Evolutionary conservation across 1,140 invertebrate species (phyloP), one percentile per base, ranked within the genome.

Genomic region (Macrosteles quadrilineatus): DNA sequence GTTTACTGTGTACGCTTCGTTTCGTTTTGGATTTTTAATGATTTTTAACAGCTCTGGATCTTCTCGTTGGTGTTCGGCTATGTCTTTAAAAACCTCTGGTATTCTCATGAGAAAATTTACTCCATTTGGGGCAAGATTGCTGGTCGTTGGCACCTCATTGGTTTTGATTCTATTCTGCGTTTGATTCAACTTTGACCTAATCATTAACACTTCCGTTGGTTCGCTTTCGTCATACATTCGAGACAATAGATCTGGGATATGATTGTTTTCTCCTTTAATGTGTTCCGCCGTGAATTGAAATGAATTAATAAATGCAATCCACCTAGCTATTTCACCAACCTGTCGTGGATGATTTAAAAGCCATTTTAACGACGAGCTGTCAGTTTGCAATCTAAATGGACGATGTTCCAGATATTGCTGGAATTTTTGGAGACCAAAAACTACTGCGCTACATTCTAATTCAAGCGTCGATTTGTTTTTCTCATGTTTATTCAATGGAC

Each of bases 241-340:
- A 4, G 36, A 47, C 19, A 67, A 31, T 2, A n/a, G 19, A 47
- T 67, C 65, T 2, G 43, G 29, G 2, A 67, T 32, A 21, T n/a
- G 29, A 50, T 67, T 67, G 2, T 67, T 31, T 67, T 50, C 21
- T 25, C 65, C 45, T 50, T 47, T 27, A n/a, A 59, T 30, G 6
- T 59, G 55, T 14, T 59, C 21, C 25, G 27, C 6, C 9, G 55
- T 29, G 55, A 59, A 59, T 30, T 59, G 21, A 30, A 59, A 59
- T 2, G 25, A 59, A n/a, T 59, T 59, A 27, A 59, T 59, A 3
- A 30, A 27, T 25, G 25, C 12, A 27, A 59, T 29, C 21, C 25
- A 59, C 25, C 25, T 53, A 17, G 47, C 6, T 11, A 53, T 53
- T 53, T 53, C 21, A 14, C 47, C 47, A 21, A 53, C 47, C 21